Evolutionary conservation across 2,113 vertebrate species (phyloP), one percentile per base, ranked within the genome.

Genomic region (Corythaixoides concolor): DNA sequence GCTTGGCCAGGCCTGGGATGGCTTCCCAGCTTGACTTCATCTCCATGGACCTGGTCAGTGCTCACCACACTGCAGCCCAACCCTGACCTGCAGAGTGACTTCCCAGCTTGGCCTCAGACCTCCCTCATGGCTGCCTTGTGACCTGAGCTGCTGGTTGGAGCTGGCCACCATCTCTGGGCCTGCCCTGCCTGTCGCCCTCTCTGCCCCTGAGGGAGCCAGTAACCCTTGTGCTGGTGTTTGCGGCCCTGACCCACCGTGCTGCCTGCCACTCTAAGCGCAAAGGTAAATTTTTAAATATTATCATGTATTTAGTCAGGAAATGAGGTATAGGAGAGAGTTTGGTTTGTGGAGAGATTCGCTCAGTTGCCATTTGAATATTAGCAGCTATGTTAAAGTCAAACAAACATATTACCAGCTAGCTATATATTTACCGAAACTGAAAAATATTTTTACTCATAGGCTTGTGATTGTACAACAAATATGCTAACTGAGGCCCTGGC

Each of bases 141-240:
- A 7, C 18, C 26, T 10, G 23, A 35, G 28, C 41, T 68, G n/a
- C 24, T 9, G 32, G 18, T 35, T 15, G 27, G 56, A 39, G 43
- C 13, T 3, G 3, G 35, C 49, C 27, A 3, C 24, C 24, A 6
- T 7, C 24, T 41, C 28, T 19, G 22, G 18, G 24, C 26, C 20
- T 64, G 22, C 23, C 32, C 8, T 45, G 32, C 22, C 47, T 0
- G 1, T 39, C 1, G 2, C 7, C 9, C n/a, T 76, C 7, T 17
- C n/a, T 8, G 2, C 33, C 37, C 43, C 11, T 12, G 33, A 45
- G 47, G 52, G 22, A 74, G 30, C 11, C 0, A 0, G 26, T 41
- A 43, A 35, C 6, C 20, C 3, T 49, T 2, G 35, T 6, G 1
- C 0, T 0, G 12, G 6, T 6, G 8, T 21, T 28, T n/a, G 32